phyloP scores from a whole-genome alignment of 2,113 vertebrate genomes.

The Cardinalis cardinalis region DNA sequence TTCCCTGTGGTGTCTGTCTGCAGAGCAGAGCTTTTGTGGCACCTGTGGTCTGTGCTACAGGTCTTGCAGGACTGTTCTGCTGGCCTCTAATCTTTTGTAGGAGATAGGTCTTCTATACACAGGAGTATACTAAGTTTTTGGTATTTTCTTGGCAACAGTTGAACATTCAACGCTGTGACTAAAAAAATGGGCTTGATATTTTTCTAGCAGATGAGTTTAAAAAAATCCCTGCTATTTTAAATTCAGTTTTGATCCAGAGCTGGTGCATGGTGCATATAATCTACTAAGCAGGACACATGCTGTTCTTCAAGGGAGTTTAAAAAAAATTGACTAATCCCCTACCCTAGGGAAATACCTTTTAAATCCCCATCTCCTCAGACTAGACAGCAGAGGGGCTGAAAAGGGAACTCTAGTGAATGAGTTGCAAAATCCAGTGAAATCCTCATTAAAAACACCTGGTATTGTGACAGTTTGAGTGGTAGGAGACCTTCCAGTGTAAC shows the following conservation, averaged over 20 bases:
- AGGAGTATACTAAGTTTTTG: background rate
- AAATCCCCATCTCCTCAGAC: background rate
- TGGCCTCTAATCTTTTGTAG: background rate
- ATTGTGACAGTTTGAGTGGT: background rate
- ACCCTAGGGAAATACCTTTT: background rate
- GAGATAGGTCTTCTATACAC: background rate
- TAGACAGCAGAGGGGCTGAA: background rate
- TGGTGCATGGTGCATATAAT: rapidly evolving
- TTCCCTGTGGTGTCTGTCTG: background rate
- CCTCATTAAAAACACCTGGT: background rate
- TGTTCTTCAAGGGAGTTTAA: background rate
- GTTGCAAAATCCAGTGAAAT: background rate
- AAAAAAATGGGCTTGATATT: background rate
- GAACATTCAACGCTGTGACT: background rate
- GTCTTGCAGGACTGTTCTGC: background rate
- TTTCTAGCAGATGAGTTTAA: background rate
- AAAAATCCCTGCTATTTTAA: background rate
- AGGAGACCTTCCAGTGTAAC: background rate
- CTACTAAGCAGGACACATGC: background rate
- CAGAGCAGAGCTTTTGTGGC: background rate
- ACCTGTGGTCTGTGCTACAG: background rate
- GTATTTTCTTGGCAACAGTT: background rate
- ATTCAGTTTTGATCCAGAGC: background rate
- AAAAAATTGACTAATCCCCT: background rate
- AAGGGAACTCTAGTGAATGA: background rate